Conservation (phyloP, 1,140 invertebrate species). For the Papilio aristodemus region DNA sequence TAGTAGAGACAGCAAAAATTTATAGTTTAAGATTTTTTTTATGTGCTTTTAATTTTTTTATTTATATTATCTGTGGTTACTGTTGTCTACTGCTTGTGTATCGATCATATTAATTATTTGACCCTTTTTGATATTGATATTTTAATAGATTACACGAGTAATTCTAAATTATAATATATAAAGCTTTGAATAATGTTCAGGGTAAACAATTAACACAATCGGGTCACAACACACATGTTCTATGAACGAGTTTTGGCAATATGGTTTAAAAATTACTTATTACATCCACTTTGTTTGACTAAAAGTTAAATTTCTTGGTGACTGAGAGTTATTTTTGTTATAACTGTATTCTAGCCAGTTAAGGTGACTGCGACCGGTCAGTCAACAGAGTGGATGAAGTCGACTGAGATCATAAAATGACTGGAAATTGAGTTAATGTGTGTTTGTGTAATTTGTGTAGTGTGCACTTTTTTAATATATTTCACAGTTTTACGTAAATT, state of each 20-base stretch:
- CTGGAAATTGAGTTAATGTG: background rate
- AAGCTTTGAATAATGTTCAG: background rate
- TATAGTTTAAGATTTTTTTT: constrained; percentile 7
- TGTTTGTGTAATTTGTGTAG: background rate
- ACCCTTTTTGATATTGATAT: background rate
- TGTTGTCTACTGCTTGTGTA: background rate
- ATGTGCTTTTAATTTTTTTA: constrained; percentile 18
- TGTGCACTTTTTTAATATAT: background rate
- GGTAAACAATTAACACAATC: background rate
- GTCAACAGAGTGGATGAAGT: no score
- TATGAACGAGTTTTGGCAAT: background rate
- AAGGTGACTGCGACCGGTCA: constrained; percentile 17
- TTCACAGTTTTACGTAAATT: constrained; percentile 21
- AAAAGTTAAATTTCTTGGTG: background rate
- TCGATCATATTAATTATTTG: constrained; percentile 7
- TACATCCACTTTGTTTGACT: background rate
- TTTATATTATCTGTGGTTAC: constrained; percentile 9
- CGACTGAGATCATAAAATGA: constrained; percentile 28
- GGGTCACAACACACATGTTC: background rate
- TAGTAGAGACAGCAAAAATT: no score
- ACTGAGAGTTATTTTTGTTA: background rate
- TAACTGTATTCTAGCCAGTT: constrained; percentile 13
- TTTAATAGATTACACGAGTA: no score
- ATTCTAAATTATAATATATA: no score
- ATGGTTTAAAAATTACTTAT: background rate